phyloP scores from a whole-genome alignment of 2,797 vertebrate species.

The Coccyzus lansbergi region DNA sequence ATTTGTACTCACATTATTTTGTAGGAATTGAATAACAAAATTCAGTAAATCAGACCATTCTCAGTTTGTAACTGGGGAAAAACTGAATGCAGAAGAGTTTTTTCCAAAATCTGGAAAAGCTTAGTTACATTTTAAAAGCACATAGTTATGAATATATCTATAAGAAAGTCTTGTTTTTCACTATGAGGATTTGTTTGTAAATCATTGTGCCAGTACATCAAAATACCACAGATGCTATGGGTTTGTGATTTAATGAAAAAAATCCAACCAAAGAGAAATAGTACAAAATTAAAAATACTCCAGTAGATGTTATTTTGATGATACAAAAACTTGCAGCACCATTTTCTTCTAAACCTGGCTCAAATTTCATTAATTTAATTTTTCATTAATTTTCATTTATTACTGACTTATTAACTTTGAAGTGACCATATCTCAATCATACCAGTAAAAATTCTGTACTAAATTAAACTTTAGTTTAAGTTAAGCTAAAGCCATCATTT shows the following conservation, averaged over 20 bases:
- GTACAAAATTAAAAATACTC: not conserved
- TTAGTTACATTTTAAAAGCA: not conserved
- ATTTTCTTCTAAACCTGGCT: not conserved
- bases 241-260: not conserved
- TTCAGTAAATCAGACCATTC: not conserved
- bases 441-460: not conserved
- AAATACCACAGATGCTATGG: not conserved
- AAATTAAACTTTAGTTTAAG: not conserved
- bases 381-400: not conserved
- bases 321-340: not conserved
- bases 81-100: not conserved
- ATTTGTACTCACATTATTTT: not conserved
- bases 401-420: not conserved
- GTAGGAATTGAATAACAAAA: not conserved
- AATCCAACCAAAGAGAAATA: not conserved
- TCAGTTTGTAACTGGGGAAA: not conserved
- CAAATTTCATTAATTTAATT: not conserved
- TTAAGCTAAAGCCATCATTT: not conserved
- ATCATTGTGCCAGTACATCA: not conserved
- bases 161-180: not conserved
- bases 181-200: not conserved
- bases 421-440: not conserved
- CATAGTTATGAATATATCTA: not conserved
- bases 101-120: not conserved
- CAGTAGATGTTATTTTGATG: not conserved